Base-by-base conservation (phyloP, 2,888 invertebrate species). In the Microctonus hyperodae region DNA sequence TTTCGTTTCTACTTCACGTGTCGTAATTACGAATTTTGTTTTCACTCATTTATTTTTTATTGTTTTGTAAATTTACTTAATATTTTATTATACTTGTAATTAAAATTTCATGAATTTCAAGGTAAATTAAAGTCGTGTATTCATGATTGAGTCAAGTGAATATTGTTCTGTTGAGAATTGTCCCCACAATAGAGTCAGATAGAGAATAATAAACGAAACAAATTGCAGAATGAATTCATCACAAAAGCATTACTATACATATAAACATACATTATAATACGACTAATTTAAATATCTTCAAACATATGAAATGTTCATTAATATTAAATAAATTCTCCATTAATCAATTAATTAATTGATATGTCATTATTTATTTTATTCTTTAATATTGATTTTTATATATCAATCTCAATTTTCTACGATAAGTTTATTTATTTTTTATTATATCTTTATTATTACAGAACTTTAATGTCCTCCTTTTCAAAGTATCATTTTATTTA, bases 41-140 rank as follows among this genome's bases (percentile, higher is more conserved):
- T 23, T 56, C 51, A 56, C 13, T 22, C 13, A 23, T 55, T 44
- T 48, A 28, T 20, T 31, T 40, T 57, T 64, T 7, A 3, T 57
- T 2, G 25, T 44, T 51, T 33, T 37, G 6, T 25, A 59, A 65
- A 25, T 37, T 4, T 48, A 20, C 37, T 44, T 10, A 40, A n/a
- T 35, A 7, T 25, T 22, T 28, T 28, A 22, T 33, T 9, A 40
- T 6, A 28, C n/a, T n/a, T 31, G 33, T 23, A 65, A 65, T 65
- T 61, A 60, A 55, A 31, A 65, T 33, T 61, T 33, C 40, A 60
- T 61, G 55, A 55, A 65, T 48, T 60, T 60, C 44, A 37, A 31
- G 31, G 22, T 65, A 33, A 61, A 65, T 65, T 60, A 61, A 60
- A 65, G 33, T 59, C 35, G 40, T 25, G 60, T 61, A 31, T 44